Conservation (phyloP, 2,888 invertebrate species). For the Drosophila nr. perissopoda region DNA sequence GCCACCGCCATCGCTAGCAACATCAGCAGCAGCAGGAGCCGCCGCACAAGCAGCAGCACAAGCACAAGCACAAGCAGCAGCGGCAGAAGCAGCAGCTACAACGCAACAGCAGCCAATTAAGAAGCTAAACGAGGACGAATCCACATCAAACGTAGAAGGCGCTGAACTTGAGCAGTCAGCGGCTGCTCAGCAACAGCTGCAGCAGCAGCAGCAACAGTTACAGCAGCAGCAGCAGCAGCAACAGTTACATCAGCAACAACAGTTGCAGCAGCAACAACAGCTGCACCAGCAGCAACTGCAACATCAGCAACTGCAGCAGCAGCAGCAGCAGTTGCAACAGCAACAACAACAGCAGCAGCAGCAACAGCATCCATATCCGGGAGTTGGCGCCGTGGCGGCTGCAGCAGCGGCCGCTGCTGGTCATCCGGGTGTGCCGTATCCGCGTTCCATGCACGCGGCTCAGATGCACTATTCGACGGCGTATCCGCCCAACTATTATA, state of each 20-base stretch:
- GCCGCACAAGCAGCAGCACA: conserved; percentile 54
- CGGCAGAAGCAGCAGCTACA: conserved; percentile 34
- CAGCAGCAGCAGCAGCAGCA: conserved; percentile 51
- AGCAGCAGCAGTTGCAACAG: conserved; percentile 41
- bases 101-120: conserved; percentile 70
- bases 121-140: conserved; percentile 77
- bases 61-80: conserved; percentile 62
- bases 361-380: conserved; percentile 80
- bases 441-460: conserved; percentile 83
- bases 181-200: conserved; percentile 21
- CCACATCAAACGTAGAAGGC: neutral
- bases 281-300: conserved; percentile 72
- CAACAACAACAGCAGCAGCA: conserved; percentile 70
- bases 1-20: conserved; percentile 66
- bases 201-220: conserved; percentile 54
- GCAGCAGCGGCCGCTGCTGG: conserved; percentile 83
- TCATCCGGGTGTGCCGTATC: conserved; percentile 83
- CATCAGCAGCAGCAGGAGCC: conserved; percentile 59
- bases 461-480: conserved; percentile 85
- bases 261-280: neutral
- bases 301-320: conserved; percentile 29
- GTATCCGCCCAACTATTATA: conserved; percentile 84
- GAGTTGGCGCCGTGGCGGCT: conserved; percentile 78
- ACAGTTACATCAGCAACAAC: conserved; percentile 33
- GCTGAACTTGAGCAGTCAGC: neutral